phyloP scores from a whole-genome alignment of 2,113 vertebrate genomes.

The Alosa alosa region DNA sequence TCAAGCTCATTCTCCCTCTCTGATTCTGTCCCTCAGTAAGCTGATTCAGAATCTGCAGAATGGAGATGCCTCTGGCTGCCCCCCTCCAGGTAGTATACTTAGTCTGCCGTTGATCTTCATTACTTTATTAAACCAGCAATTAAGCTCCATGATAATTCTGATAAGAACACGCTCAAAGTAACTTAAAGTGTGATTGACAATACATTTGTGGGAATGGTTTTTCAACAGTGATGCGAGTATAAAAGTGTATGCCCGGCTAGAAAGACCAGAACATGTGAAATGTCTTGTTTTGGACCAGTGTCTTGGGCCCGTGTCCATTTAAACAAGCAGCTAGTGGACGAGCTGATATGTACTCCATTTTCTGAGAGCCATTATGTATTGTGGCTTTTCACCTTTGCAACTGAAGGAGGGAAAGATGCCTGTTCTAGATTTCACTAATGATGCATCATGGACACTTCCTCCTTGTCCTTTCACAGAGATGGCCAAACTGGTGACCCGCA shows the following conservation, averaged over 20 bases:
- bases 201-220: neutral
- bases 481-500: slow-evolving; percentile 22
- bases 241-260: too few species aligned
- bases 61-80: slow-evolving; percentile 67
- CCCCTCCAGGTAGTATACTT: slow-evolving; percentile 47
- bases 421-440: neutral
- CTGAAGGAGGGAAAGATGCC: neutral
- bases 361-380: neutral
- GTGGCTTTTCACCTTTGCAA: neutral
- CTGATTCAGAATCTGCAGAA: slow-evolving; percentile 72
- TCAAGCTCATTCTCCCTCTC: neutral
- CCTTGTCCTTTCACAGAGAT: slow-evolving; percentile 55
- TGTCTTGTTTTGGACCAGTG: too few species aligned
- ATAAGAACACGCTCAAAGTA: neutral
- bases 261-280: too few species aligned
- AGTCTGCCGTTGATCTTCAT: neutral
- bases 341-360: too few species aligned
- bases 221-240: too few species aligned
- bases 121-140: too few species aligned
- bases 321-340: too few species aligned
- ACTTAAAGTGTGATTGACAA: neutral
- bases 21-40: slow-evolving; percentile 51
- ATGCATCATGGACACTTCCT: neutral
- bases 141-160: neutral
- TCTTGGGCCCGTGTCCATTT: too few species aligned